Percentiles rank a stretch among this genome's conserved stretches.
Conservation (phyloP, 2,888 invertebrate species). For the Bellardia bayeri region DNA sequence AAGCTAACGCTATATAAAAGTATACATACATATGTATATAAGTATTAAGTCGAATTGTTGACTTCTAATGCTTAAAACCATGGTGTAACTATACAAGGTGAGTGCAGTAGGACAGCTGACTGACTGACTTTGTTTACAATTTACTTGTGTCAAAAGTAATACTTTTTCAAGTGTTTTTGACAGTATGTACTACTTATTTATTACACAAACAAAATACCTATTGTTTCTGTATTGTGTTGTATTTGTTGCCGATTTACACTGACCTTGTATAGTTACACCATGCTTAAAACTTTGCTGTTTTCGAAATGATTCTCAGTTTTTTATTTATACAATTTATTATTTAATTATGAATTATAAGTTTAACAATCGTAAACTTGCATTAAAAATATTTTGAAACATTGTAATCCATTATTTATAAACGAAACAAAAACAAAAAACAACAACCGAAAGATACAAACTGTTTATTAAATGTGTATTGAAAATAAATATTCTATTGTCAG, state of each 20-base stretch:
- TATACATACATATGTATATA: too few relatives aligned
- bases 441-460: slow-evolving; percentile 7
- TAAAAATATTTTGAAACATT: background rate
- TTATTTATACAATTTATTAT: slow-evolving; percentile 4
- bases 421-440: background rate
- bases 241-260: too few relatives aligned
- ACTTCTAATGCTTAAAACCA: background rate
- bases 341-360: slow-evolving; percentile 15
- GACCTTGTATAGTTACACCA: too few relatives aligned
- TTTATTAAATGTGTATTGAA: slow-evolving; percentile 49
- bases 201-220: too few relatives aligned
- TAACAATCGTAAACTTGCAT: background rate
- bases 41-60: background rate
- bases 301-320: background rate
- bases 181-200: too few relatives aligned
- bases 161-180: too few relatives aligned
- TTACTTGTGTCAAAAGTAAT: too few relatives aligned
- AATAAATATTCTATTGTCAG: slow-evolving; percentile 43
- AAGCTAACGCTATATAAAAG: background rate
- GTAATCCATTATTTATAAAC: slow-evolving; percentile 2
- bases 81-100: too few relatives aligned
- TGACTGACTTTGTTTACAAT: too few relatives aligned
- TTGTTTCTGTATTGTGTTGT: too few relatives aligned
- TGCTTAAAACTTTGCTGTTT: background rate
- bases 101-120: too few relatives aligned